Evolutionary conservation across 2,888 invertebrate species (phyloP).

Genomic region (Carcina quercana): DNA sequence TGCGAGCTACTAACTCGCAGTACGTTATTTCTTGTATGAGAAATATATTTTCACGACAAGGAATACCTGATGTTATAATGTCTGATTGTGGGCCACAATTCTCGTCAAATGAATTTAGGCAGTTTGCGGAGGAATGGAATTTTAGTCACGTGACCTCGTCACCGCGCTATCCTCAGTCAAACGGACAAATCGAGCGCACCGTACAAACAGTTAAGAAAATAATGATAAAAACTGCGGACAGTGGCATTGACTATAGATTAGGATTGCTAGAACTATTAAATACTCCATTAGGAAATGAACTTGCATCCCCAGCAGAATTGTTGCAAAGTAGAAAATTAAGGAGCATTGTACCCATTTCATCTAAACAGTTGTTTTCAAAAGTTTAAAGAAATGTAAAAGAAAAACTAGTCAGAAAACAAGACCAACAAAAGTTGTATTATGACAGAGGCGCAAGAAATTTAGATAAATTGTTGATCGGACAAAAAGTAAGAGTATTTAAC

Average conservation of each 20-base stretch:
- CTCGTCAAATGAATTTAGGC: conserved; percentile 3
- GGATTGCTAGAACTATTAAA: conserved; percentile 1
- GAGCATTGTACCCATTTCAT: too few relatives aligned
- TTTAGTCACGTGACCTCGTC: conserved; percentile 13
- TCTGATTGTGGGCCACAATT: conserved; percentile 15
- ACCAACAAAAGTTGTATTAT: too few relatives aligned
- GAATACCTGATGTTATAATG: conserved; percentile 13
- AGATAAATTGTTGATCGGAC: too few relatives aligned
- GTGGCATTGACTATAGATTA: neutral
- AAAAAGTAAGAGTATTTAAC: too few relatives aligned
- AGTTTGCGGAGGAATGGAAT: conserved; percentile 11
- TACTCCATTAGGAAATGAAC: neutral
- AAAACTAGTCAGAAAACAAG: too few relatives aligned
- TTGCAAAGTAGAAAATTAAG: conserved; percentile 1
- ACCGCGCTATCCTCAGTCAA: conserved; percentile 15
- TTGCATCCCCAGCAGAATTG: neutral
- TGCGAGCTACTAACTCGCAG: conserved; percentile 1
- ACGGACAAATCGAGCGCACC: conserved; percentile 12
- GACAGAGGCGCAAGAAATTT: too few relatives aligned
- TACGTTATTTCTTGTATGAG: conserved; percentile 12
- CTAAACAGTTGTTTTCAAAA: too few relatives aligned
- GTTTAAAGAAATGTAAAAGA: too few relatives aligned
- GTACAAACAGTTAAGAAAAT: conserved; percentile 16
- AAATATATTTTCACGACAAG: conserved; percentile 13
- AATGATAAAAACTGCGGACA: conserved; percentile 8